phyloP scores from a whole-genome alignment of 2,797 vertebrate genomes.

The Semotilus atromaculatus region DNA sequence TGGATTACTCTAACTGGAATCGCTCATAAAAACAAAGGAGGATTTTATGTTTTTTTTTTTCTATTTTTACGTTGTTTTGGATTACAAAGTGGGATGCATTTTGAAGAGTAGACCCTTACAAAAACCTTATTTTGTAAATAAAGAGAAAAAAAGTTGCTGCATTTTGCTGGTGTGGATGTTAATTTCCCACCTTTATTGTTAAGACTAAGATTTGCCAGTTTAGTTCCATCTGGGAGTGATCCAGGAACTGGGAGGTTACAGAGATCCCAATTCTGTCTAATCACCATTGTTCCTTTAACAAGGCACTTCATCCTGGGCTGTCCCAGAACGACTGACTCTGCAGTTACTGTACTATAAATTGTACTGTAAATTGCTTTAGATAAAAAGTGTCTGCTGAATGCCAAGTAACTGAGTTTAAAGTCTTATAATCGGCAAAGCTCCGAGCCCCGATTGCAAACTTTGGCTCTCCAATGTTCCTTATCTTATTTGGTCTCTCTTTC shows the following conservation, averaged over 20 bases:
- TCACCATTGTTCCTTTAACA: slow-evolving; percentile 40
- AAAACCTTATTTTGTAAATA: background rate
- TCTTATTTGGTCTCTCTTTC: slow-evolving; percentile 6
- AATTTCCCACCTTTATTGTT: background rate
- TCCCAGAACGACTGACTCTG: slow-evolving; percentile 18
- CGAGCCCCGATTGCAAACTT: background rate
- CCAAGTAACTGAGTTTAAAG: slow-evolving; percentile 13
- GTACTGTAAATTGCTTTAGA: slow-evolving; percentile 17
- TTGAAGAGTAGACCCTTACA: too few species aligned
- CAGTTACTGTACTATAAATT: slow-evolving; percentile 37
- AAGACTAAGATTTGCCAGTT: background rate
- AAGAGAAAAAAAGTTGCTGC: background rate
- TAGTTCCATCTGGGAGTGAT: background rate
- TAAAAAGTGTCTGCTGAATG: background rate
- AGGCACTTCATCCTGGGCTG: slow-evolving; percentile 14
- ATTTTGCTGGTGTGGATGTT: background rate
- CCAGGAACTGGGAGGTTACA: slow-evolving; percentile 8
- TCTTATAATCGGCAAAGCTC: slow-evolving; percentile 8
- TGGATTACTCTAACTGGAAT: too few species aligned
- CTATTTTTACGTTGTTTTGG: too few species aligned
- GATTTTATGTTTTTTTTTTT: too few species aligned
- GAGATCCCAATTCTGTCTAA: slow-evolving; percentile 14
- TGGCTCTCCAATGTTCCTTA: background rate
- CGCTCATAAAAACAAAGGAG: too few species aligned
- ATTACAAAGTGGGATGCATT: too few species aligned